Conservation (phyloP, 2,113 vertebrate genomes). For the Proteles cristata region DNA sequence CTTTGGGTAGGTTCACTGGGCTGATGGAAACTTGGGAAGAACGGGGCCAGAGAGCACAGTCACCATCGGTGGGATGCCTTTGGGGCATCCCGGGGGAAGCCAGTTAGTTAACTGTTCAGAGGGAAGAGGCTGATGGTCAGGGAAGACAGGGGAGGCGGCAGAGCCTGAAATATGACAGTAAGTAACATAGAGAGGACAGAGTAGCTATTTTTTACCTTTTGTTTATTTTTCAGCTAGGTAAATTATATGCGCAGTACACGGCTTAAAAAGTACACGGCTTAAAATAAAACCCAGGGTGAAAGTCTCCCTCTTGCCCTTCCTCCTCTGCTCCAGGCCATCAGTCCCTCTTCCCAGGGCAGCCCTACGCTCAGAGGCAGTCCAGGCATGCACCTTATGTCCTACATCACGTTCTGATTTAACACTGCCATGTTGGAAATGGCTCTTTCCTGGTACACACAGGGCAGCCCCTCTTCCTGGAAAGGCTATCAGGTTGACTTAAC, state of each 20-base stretch:
- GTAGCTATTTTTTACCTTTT: neutral
- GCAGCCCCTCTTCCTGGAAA: neutral
- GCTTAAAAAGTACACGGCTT: neutral
- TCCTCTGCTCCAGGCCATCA: neutral
- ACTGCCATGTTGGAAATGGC: neutral
- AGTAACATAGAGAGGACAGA: neutral
- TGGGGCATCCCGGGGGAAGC: neutral
- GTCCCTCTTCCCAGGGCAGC: neutral
- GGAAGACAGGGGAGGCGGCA: neutral
- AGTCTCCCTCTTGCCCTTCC: neutral
- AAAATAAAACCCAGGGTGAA: neutral
- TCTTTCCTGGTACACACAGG: neutral
- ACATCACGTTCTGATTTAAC: neutral
- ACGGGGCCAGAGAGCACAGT: neutral
- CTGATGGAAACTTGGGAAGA: neutral
- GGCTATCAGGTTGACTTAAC: neutral
- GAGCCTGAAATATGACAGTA: neutral
- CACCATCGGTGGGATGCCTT: neutral
- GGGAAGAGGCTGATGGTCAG: too few species aligned
- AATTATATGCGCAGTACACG: neutral
- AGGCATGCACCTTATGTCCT: neutral
- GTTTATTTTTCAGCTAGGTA: neutral
- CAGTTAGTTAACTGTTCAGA: neutral
- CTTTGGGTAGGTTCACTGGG: neutral
- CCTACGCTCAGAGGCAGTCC: too few species aligned